These are phyloP conservation scores for Nettapus auritus DNA, from an alignment of 2,113 vertebrate genomes.

Conservation along the genomic window DNA sequence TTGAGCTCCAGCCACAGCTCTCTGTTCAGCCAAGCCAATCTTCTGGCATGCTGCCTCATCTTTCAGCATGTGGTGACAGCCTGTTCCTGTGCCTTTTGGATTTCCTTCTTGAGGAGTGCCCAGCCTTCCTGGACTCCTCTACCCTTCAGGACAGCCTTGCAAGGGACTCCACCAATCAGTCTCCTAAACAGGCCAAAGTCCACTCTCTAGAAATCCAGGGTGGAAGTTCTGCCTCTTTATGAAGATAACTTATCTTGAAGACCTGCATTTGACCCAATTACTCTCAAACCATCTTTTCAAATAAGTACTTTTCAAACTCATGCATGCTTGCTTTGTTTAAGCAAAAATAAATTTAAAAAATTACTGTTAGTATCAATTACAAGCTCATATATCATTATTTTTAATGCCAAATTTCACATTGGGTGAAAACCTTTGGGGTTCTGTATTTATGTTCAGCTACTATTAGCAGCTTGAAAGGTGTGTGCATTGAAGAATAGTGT, in stretches of 20 bases:
- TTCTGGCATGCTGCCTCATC: no score
- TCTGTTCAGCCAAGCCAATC: no score
- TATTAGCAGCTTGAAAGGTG: conserved; percentile 39
- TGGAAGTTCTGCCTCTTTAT: not conserved
- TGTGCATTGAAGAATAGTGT: conserved; percentile 51
- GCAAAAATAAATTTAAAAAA: not conserved
- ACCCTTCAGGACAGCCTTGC: no score
- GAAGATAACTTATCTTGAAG: conserved; percentile 12
- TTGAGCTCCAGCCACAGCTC: no score
- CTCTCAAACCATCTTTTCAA: conserved; percentile 48
- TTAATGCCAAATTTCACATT: conserved; percentile 46
- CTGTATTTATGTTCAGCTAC: conserved; percentile 50
- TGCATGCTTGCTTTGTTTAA: not conserved
- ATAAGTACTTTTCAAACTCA: conserved; percentile 53
- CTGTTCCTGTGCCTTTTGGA: no score
- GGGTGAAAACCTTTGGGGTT: conserved; percentile 30
- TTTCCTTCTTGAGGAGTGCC: no score
- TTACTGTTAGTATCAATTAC: conserved; percentile 17
- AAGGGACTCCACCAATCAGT: no score
- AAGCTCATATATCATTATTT: conserved; percentile 31
- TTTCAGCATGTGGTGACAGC: no score
- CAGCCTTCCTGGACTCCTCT: no score
- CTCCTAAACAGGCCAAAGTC: no score
- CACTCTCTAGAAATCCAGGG: no score
- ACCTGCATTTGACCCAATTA: conserved; percentile 25